These are phyloP conservation scores for Mustela lutreola DNA, from an alignment of 2,113 vertebrate species.

Conservation along the genomic window DNA sequence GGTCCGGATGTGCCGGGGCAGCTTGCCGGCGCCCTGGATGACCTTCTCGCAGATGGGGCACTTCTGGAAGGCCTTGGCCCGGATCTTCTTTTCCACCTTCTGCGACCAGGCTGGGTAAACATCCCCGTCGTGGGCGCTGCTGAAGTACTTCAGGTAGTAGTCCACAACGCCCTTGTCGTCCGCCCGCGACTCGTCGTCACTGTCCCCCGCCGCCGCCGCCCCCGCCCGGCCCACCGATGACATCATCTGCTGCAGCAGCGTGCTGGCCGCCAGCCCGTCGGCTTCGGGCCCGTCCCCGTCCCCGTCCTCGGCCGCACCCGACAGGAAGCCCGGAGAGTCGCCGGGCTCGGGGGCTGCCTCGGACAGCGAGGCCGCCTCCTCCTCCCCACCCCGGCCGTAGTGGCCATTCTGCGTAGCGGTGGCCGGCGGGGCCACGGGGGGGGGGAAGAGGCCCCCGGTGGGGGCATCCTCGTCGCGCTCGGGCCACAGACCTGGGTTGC, in stretches of 20 bases:
- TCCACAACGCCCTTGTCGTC: slow-evolving; percentile 96
- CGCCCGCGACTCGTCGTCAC: slow-evolving; percentile 90
- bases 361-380: slow-evolving; percentile 84
- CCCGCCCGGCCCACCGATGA: slow-evolving; percentile 91
- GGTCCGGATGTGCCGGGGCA: slow-evolving; percentile 98
- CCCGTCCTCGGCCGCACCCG: slow-evolving; percentile 81
- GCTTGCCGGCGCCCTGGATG: slow-evolving; percentile 96
- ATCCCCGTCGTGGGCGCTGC: slow-evolving; percentile 91
- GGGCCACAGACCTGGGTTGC: slow-evolving; percentile 87
- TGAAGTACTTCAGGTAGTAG: slow-evolving; percentile 99
- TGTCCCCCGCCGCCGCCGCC: slow-evolving; percentile 85
- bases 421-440: slow-evolving; percentile 87
- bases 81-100: slow-evolving; percentile 96
- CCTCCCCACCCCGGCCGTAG: slow-evolving; percentile 86
- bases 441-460: slow-evolving; percentile 88
- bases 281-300: slow-evolving; percentile 87
- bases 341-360: slow-evolving; percentile 86
- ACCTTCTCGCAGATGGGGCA: slow-evolving; percentile 99
- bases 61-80: slow-evolving; percentile 99
- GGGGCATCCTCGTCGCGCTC: slow-evolving; percentile 87
- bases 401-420: slow-evolving; percentile 89
- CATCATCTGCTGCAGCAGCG: slow-evolving; percentile 98
- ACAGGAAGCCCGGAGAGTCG: slow-evolving; percentile 85
- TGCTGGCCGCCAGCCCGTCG: slow-evolving; percentile 91
- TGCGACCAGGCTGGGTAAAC: slow-evolving; percentile 90